Base-by-base conservation (phyloP, 2,888 invertebrate species). In the Iphiclides podalirius region DNA sequence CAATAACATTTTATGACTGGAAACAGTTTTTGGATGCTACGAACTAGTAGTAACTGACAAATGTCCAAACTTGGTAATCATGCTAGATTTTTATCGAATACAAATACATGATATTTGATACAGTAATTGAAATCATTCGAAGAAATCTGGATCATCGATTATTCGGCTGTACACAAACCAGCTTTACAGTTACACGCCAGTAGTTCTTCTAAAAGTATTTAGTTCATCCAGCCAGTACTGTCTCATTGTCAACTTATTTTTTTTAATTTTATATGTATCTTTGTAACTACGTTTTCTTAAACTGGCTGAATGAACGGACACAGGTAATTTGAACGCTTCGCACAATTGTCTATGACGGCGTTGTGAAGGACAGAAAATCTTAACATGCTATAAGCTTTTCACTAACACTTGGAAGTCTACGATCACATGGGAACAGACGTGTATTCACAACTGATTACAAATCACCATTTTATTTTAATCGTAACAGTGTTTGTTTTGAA, bases 261-360 rank as follows among this genome's bases (percentile, higher is more conserved):
- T 20, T 16, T 15, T 17, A 13, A 2, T 36, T 33, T 20, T 43
- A 13, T 13, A n/a, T 17, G n/a, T n/a, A n/a, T n/a, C n/a, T n/a
- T n/a, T n/a, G n/a, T n/a, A n/a, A n/a, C n/a, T n/a, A n/a, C n/a
- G 4, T 31, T 20, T 2, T 14, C 12, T 36, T 15, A 31, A 36
- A 26, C 28, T 44, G 47, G 35, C 38, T 31, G 35, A 39, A 34
- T 33, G 20, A 47, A 31, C 15, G 20, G 15, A 44, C 34, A 39
- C 52, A 17, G 46, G 35, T 47, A 34, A 31, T 36, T 33, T 50
- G 44, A 52, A 67, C 66, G 77, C 78, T 78, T 78, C 75, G 79
- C 79, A 75, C 73, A 67, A 74, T 77, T 79, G 80, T 79, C 79
- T 80, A 76, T 77, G 80, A 79, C 45, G 52, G 57, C 43, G 72